phyloP scores from a whole-genome alignment of 2,797 vertebrate species.

The Margarornis squamiger region DNA sequence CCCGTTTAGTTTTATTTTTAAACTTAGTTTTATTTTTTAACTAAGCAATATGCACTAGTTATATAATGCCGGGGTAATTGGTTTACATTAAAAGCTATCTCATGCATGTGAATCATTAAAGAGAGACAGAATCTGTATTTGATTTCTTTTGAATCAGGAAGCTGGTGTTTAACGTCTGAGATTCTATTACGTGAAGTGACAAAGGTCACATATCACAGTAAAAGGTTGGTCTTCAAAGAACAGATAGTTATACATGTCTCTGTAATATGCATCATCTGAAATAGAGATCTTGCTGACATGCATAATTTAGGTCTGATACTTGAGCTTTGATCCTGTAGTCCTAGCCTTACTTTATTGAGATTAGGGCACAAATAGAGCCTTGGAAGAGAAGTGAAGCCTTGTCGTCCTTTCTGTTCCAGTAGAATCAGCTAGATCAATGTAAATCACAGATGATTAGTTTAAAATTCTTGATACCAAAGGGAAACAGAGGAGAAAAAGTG shows the following conservation, averaged over 20 bases:
- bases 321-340: background rate
- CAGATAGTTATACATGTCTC: background rate
- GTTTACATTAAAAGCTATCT: background rate
- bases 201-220: background rate
- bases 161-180: accelerated
- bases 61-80: background rate
- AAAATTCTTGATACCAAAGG: background rate
- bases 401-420: background rate
- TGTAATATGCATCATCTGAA: background rate
- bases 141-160: background rate
- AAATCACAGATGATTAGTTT: background rate
- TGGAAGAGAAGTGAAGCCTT: background rate
- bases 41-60: background rate
- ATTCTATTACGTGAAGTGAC: background rate
- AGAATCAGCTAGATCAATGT: background rate
- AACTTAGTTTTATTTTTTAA: background rate
- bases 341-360: background rate
- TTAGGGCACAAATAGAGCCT: background rate
- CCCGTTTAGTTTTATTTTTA: background rate
- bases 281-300: background rate
- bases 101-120: background rate
- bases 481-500: background rate
- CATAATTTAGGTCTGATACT: background rate
- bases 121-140: background rate
- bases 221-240: background rate